Base-by-base conservation (phyloP, 2,888 invertebrate species). In the Sinohyriopsis cumingii region DNA sequence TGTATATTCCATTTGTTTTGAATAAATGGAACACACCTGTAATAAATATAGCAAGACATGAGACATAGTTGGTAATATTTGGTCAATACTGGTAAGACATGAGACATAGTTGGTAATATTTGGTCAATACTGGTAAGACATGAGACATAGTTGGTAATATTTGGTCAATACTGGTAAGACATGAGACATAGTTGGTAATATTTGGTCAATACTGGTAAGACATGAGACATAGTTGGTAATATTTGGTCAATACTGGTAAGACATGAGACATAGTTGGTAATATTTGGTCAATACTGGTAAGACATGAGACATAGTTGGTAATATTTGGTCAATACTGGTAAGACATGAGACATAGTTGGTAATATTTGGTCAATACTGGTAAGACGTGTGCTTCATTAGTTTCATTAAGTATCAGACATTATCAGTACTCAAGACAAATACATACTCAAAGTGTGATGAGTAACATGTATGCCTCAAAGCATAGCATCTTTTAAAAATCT, bases 21-120 rank as follows among this genome's bases (percentile, higher is more conserved):
- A 28, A 28, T 28, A 33, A 7, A 33, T 33, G 1, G 0, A 7
- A 33, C 0, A 33, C 33, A 33, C 93, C 95, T 87, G 96, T 96
- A 78, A 95, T 96, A 70, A 96, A 97, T 87, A 94, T 96, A 90
- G 96, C 96, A 61, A 91, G 97, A 82, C 94, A 97, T 96, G 91
- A 93, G 95, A 92, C 76, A 9, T 25, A n/a, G 22, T 4, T 4
- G 12, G 97, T 78, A 28, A 94, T 95, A 2, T 95, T 96, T 84
- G 33, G 33, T 33, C 33, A 9, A 33, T 33, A 33, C 33, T 33
- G 9, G 1, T 33, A 1, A 9, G 1, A 9, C 33, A 33, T 96
- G 91, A 93, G 95, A 92, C 76, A 9, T 25, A n/a, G 22, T 4
- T 4, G 12, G 97, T 78, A 28, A 94, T 95, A 2, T 95, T 96